Evolutionary conservation across 2,888 invertebrate genomes (phyloP), one percentile per base, ranked within the genome.

Genomic region (Gasteruption jaculator): DNA sequence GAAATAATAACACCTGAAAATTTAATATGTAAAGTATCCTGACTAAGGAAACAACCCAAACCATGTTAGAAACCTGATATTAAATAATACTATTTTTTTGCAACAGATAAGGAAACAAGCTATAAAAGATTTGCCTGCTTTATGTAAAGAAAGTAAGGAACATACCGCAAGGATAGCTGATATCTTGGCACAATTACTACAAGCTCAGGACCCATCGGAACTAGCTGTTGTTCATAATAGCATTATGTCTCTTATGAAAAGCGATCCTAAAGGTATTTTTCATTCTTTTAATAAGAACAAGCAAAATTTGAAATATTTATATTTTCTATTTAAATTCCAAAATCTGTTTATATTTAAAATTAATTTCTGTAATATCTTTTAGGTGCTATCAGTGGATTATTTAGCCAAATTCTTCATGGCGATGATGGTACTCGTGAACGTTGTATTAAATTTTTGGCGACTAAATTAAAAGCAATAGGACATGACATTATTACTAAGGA

Each of bases 31-130:
- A n/a, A n/a, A n/a, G n/a, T n/a, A n/a, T n/a, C n/a, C n/a, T n/a
- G n/a, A n/a, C n/a, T n/a, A n/a, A n/a, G n/a, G n/a, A n/a, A n/a
- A n/a, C n/a, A n/a, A n/a, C n/a, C n/a, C n/a, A n/a, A n/a, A n/a
- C n/a, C n/a, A n/a, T n/a, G n/a, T n/a, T n/a, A n/a, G n/a, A n/a
- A n/a, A n/a, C n/a, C n/a, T n/a, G n/a, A n/a, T n/a, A n/a, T n/a
- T n/a, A n/a, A n/a, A n/a, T n/a, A n/a, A n/a, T n/a, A n/a, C n/a
- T n/a, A n/a, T n/a, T n/a, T 58, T 49, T 45, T 67, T 69, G 36
- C 65, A n/a, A n/a, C n/a, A 93, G 93, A 93, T 93, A 58, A 80
- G 94, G 14, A 93, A 93, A 62, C 91, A 91, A 75, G 94, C 93
- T 10, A 92, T 94, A 53, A 92, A 91, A 73, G 88, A 91, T 65